phyloP scores from a whole-genome alignment of 1,140 invertebrate species.

The Papilio xuthus region DNA sequence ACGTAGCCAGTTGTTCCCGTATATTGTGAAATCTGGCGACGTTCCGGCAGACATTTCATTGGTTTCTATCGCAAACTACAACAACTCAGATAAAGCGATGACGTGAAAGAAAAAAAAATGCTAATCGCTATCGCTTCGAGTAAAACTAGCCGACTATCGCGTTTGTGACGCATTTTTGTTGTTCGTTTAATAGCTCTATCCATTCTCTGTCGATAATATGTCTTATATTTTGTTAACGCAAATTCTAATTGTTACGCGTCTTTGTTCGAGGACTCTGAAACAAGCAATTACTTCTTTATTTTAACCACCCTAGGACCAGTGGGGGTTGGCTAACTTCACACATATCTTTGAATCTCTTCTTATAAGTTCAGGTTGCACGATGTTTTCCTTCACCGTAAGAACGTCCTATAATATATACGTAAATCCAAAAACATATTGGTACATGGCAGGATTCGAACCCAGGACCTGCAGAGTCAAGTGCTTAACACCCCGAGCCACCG shows the following conservation, averaged over 20 bases:
- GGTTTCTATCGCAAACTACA: neutral
- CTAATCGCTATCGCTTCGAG: neutral
- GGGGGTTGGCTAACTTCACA: no score
- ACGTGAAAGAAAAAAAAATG: slow-evolving; percentile 5
- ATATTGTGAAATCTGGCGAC: neutral
- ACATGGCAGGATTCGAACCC: no score
- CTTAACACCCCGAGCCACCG: no score
- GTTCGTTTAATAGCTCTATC: neutral
- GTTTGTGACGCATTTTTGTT: neutral
- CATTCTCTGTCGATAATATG: neutral
- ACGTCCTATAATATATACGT: no score
- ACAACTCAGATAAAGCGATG: slow-evolving; percentile 8
- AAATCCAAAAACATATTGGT: no score
- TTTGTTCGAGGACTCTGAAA: no score
- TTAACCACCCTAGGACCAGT: no score
- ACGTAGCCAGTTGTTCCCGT: neutral
- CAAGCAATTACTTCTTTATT: no score
- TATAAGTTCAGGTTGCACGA: no score
- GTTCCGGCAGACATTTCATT: neutral
- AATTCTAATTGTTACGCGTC: neutral
- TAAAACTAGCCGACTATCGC: neutral
- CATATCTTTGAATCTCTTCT: no score
- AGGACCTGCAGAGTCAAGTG: no score
- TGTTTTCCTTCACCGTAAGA: no score
- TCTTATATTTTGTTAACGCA: neutral